These are phyloP conservation scores for Musca vetustissima DNA, from an alignment of 1,140 invertebrate species.

Conservation along the genomic window DNA sequence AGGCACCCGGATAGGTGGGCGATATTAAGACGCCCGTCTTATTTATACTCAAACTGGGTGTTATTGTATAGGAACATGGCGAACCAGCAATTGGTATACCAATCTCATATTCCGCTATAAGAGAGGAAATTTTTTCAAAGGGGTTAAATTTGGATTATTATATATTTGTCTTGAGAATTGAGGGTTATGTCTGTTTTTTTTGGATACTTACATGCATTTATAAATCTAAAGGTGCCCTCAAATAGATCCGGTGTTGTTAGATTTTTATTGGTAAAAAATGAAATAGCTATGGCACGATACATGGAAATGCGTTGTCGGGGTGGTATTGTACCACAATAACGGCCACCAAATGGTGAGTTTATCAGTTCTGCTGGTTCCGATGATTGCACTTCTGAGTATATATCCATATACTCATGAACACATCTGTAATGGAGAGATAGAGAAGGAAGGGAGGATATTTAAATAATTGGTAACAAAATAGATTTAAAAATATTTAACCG, in stretches of 20 bases:
- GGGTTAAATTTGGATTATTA: no score
- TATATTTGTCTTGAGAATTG: no score
- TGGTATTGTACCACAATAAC: conserved; percentile 94
- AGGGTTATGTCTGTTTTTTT: no score
- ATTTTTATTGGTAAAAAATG: conserved; percentile 93
- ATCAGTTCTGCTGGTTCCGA: conserved; percentile 86
- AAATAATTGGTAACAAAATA: no score
- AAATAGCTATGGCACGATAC: conserved; percentile 88
- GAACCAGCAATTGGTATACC: conserved; percentile 79
- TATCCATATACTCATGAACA: conserved; percentile 94
- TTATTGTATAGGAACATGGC: conserved; percentile 83
- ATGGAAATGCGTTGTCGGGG: conserved; percentile 87
- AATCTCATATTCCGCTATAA: conserved; percentile 83
- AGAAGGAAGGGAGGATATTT: no score
- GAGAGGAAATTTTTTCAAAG: no score
- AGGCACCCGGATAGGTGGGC: conserved; percentile 97
- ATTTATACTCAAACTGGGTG: conserved; percentile 73
- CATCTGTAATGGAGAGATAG: no score
- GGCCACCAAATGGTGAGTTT: conserved; percentile 92
- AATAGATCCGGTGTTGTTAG: conserved; percentile 77
- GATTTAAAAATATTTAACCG: no score
- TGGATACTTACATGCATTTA: conserved; percentile 93
- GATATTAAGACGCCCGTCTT: conserved; percentile 87
- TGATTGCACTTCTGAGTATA: conserved; percentile 92
- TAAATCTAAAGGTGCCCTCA: conserved; percentile 84